Evolutionary conservation across 2,888 invertebrate species (phyloP).

Genomic region (Dysmachus trigonus): DNA sequence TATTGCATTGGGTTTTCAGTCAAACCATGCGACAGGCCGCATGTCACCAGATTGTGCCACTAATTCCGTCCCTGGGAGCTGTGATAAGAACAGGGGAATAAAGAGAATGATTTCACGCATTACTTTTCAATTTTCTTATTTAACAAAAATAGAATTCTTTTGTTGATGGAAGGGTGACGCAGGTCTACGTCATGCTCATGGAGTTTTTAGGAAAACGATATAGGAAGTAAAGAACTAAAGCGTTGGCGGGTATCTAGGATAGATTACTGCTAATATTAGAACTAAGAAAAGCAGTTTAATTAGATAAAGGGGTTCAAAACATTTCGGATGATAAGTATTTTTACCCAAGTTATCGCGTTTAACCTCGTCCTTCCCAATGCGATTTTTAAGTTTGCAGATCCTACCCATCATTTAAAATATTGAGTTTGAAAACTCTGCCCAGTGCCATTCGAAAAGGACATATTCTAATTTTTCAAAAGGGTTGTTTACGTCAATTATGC

Average conservation of each 20-base stretch:
- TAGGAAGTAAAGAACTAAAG: background rate
- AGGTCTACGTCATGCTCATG: background rate
- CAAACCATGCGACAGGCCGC: background rate
- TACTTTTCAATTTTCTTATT: background rate
- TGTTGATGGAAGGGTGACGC: background rate
- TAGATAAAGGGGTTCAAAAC: background rate
- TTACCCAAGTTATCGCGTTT: too few species aligned
- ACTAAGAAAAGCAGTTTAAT: background rate
- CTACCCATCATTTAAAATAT: too few species aligned
- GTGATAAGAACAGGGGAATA: background rate
- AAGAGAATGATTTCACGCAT: background rate
- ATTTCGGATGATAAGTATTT: background rate
- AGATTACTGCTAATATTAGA: background rate
- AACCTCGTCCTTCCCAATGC: too few species aligned
- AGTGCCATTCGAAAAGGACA: too few species aligned
- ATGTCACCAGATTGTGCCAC: background rate
- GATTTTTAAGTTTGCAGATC: too few species aligned
- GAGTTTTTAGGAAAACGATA: background rate
- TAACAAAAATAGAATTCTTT: background rate
- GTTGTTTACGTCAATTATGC: too few species aligned
- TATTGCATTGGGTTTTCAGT: background rate
- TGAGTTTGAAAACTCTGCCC: too few species aligned
- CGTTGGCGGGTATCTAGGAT: background rate
- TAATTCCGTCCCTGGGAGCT: slow-evolving; percentile 4
- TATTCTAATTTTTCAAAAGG: too few species aligned